Evolutionary conservation across 35 echinoderm and acorn worm genomes (phyloP), one percentile per base, ranked within the genome.

Genomic region (Holothuria glaberrima): DNA sequence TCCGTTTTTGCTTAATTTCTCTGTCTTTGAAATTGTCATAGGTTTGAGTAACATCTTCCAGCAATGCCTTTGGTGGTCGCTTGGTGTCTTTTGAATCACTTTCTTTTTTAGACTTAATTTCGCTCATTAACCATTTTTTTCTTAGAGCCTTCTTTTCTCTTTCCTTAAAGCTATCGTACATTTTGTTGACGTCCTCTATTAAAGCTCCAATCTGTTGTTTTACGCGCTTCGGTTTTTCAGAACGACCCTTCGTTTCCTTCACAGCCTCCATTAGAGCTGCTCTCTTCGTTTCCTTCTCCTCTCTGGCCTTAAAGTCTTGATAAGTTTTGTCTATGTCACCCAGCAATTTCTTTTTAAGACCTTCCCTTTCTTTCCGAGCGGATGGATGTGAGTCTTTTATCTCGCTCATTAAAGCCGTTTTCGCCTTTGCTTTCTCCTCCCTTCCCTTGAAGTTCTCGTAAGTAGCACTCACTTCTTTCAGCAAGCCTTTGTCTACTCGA

Each of bases 221-320:
- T 48, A 78, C 17, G 4, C n/a, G 35, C 27, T 48, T 78, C 21
- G 74, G 14, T 48, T 78, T 78, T 78, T 78, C 41, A 25, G 74
- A 78, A 12, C 74, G 74, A n/a, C 74, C 74, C 26, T 78, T 78
- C 26, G 74, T 78, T 30, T 78, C 74, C 50, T 78, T 78, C 22
- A 78, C 27, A 48, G 44, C 74, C 17, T 78, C 24, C 74, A 78
- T 78, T 28, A 78, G 50, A n/a, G 74, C 44, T 0, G 20, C 19
- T 35, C 44, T 78, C 50, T 28, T 48, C 13, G 44, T 78, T 22
- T 20, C 16, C 58, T 84, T 21, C 57, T 84, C 54, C 30, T 84
- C 80, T 9, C 80, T 48, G 3, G 14, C 26, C 13, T 84, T 84
- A 26, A 84, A 84, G 20, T 84, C 80, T 33, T 61, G 25, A 57